Conservation (phyloP, 2,797 vertebrate species). For the Rhodeus uyekii region DNA sequence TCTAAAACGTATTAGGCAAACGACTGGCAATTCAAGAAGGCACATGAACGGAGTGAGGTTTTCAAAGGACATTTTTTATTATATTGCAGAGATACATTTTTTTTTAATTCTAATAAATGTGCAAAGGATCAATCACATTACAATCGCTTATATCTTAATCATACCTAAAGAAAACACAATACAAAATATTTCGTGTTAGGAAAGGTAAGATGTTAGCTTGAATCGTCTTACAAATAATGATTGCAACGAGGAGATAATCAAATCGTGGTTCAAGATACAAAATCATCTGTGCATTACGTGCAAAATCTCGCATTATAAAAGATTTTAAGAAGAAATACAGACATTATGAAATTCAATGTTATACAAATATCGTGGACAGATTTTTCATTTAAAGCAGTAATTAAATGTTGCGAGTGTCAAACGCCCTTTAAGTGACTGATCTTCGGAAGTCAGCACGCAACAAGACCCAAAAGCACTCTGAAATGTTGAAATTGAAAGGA, state of each 20-base stretch:
- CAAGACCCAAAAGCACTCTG: slow-evolving; percentile 8
- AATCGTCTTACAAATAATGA: slow-evolving; percentile 1
- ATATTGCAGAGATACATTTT: slow-evolving; percentile 20
- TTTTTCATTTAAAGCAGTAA: slow-evolving; percentile 24
- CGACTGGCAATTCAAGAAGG: neutral
- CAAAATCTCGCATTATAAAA: slow-evolving; percentile 41
- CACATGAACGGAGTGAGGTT: neutral
- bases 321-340: slow-evolving; percentile 23
- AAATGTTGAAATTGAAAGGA: slow-evolving; percentile 2
- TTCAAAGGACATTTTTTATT: slow-evolving; percentile 49
- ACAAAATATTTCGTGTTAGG: slow-evolving; percentile 1
- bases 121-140: slow-evolving; percentile 39
- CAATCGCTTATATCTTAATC: slow-evolving; percentile 10
- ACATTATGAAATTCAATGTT: slow-evolving; percentile 27
- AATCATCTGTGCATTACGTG: slow-evolving; percentile 42
- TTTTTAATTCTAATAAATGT: slow-evolving; percentile 39
- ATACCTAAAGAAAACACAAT: slow-evolving; percentile 24
- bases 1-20: slow-evolving; percentile 2
- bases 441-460: slow-evolving; percentile 7
- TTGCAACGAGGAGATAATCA: slow-evolving; percentile 4
- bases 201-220: slow-evolving; percentile 21
- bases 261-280: slow-evolving; percentile 29
- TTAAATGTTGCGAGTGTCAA: slow-evolving; percentile 33
- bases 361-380: slow-evolving; percentile 14
- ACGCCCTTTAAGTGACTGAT: slow-evolving; percentile 17